A percentile compares a stretch with the other conserved stretches of the same genome.
These are phyloP conservation scores for Falco rusticolus DNA, from an alignment of 2,797 vertebrate species.

Conservation along the genomic window DNA sequence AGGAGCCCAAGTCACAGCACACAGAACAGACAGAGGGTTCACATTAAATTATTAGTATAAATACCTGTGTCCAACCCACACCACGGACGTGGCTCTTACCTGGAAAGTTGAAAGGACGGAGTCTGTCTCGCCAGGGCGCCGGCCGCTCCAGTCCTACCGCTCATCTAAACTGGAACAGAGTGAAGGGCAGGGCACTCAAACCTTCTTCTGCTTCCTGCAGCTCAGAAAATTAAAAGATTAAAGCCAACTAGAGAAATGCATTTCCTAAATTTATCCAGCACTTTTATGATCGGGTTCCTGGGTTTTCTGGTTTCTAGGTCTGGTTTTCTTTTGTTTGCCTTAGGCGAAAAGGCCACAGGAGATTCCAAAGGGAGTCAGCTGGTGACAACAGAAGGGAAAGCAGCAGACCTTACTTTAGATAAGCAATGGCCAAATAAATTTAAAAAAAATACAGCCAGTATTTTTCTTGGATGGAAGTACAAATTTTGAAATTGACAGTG, in stretches of 20 bases:
- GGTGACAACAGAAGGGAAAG: neutral
- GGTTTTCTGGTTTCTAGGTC: neutral
- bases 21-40: neutral
- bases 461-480: neutral
- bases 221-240: neutral
- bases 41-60: neutral
- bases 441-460: accelerated
- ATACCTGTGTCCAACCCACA: neutral
- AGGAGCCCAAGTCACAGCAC: neutral
- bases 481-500: neutral
- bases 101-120: neutral
- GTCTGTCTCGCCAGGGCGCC: accelerated
- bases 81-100: neutral
- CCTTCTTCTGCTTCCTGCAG: neutral
- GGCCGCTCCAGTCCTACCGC: accelerated
- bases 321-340: neutral
- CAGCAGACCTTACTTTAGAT: neutral
- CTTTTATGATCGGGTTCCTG: neutral
- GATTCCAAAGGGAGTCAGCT: neutral
- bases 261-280: neutral
- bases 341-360: neutral
- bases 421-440: neutral
- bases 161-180: neutral
- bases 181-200: neutral
- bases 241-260: neutral